A percentile compares a stretch with the other conserved stretches of the same genome.
These are phyloP conservation scores for Ascaphus truei DNA, from an alignment of 2,113 vertebrate genomes.

Conservation along the genomic window DNA sequence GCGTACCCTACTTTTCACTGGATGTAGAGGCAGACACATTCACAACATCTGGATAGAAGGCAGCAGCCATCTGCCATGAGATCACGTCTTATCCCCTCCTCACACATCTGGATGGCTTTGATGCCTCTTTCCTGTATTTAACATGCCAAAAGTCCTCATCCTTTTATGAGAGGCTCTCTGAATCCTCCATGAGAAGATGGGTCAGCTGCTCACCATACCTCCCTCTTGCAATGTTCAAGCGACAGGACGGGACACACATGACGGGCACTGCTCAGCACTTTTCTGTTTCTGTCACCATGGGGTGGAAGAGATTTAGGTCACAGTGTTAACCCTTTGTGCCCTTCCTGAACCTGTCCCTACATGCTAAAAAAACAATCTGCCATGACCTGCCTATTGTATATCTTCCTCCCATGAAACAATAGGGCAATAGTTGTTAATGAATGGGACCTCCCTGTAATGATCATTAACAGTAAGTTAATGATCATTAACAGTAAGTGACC, in stretches of 20 bases:
- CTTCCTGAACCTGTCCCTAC: too few species aligned
- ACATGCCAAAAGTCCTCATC: neutral
- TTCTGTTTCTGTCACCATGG: neutral
- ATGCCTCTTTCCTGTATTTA: conserved; percentile 12
- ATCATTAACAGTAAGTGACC: too few species aligned
- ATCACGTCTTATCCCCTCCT: conserved; percentile 6
- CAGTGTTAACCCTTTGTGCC: neutral
- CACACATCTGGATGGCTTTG: conserved; percentile 17
- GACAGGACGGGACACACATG: neutral
- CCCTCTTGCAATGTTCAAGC: neutral
- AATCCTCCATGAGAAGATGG: neutral
- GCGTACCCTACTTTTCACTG: too few species aligned
- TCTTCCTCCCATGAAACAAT: too few species aligned
- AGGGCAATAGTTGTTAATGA: too few species aligned
- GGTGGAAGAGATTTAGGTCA: neutral
- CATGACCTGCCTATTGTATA: too few species aligned
- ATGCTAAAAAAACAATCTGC: too few species aligned
- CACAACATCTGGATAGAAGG: conserved; percentile 9
- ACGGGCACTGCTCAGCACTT: neutral
- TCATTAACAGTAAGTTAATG: too few species aligned
- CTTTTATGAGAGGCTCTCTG: conserved; percentile 1
- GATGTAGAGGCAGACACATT: too few species aligned
- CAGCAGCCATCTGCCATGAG: neutral
- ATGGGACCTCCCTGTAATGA: too few species aligned
- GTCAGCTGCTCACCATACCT: conserved; percentile 24